Evolutionary conservation across 1,140 invertebrate genomes (phyloP).

Genomic region (Drosophila pallidifrons): DNA sequence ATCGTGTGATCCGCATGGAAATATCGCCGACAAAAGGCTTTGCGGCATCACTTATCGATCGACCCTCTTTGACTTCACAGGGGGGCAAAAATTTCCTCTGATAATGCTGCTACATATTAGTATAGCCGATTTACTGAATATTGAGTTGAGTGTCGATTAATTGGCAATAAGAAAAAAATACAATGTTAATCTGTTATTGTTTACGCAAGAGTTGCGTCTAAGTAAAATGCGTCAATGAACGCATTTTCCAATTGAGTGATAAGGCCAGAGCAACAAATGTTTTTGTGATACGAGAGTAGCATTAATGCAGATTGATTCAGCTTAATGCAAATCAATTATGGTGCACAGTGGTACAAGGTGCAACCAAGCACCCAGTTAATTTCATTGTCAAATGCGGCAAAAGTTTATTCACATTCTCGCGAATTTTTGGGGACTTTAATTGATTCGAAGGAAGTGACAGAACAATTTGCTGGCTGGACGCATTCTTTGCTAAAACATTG

Average conservation of each 20-base stretch:
- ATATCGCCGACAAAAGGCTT: conserved; percentile 17
- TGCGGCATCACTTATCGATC: conserved; percentile 40
- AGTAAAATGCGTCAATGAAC: conserved; percentile 75
- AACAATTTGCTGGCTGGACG: background rate
- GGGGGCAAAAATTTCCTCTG: conserved; percentile 42
- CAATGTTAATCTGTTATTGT: conserved; percentile 73
- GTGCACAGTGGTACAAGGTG: conserved; percentile 6
- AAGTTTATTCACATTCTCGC: conserved; percentile 1
- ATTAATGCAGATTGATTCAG: background rate
- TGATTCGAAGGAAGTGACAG: background rate
- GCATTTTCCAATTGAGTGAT: conserved; percentile 62
- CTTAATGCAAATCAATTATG: background rate
- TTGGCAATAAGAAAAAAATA: conserved; percentile 57
- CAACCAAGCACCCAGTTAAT: background rate
- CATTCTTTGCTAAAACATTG: conserved; percentile 8
- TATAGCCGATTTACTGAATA: conserved; percentile 49
- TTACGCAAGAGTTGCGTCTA: conserved; percentile 62
- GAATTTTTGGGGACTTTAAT: background rate
- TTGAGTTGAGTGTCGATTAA: conserved; percentile 13
- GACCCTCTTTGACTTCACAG: conserved; percentile 52
- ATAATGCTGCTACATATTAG: conserved; percentile 1
- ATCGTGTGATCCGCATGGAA: conserved; percentile 46
- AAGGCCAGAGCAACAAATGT: conserved; percentile 4
- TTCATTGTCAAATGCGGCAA: background rate
- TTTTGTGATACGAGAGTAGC: background rate